Evolutionary conservation across 2,888 invertebrate species (phyloP).

Genomic region (Xylota sylvarum): DNA sequence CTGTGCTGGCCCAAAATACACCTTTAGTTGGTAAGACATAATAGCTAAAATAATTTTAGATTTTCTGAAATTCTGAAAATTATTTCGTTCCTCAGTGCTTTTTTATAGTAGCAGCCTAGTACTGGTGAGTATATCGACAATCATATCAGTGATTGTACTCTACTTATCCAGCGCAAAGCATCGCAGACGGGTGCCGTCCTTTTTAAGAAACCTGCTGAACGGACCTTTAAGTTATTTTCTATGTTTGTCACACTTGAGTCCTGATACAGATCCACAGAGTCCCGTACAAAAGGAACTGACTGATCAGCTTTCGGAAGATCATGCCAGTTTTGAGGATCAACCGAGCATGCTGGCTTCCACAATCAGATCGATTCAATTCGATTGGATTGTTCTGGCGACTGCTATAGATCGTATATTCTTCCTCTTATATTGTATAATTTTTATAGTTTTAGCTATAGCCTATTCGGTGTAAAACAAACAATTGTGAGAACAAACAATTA

Average conservation of each 20-base stretch:
- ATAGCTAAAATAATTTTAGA: too few relatives aligned
- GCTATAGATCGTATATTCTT: constrained; percentile 88
- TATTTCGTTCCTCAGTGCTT: constrained; percentile 84
- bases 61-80: neutral
- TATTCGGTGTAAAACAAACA: constrained; percentile 80
- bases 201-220: constrained; percentile 81
- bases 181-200: constrained; percentile 85
- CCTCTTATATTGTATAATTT: constrained; percentile 86
- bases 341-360: constrained; percentile 74
- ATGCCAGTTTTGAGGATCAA: constrained; percentile 76
- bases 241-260: constrained; percentile 63
- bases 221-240: constrained; percentile 81
- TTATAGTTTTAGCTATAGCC: constrained; percentile 83
- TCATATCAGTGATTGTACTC: constrained; percentile 86
- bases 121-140: constrained; percentile 85
- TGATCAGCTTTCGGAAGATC: constrained; percentile 57
- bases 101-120: constrained; percentile 86
- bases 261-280: constrained; percentile 78
- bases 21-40: constrained; percentile 85
- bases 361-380: constrained; percentile 85
- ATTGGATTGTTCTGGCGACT: constrained; percentile 88
- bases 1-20: constrained; percentile 85
- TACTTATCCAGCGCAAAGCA: constrained; percentile 85
- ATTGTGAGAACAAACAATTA: too few relatives aligned
- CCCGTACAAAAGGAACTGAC: constrained; percentile 77